Percentiles rank a stretch among this genome's conserved stretches.
phyloP scores from a whole-genome alignment of 1,140 invertebrate species.

The Scaptomyza pallida region DNA sequence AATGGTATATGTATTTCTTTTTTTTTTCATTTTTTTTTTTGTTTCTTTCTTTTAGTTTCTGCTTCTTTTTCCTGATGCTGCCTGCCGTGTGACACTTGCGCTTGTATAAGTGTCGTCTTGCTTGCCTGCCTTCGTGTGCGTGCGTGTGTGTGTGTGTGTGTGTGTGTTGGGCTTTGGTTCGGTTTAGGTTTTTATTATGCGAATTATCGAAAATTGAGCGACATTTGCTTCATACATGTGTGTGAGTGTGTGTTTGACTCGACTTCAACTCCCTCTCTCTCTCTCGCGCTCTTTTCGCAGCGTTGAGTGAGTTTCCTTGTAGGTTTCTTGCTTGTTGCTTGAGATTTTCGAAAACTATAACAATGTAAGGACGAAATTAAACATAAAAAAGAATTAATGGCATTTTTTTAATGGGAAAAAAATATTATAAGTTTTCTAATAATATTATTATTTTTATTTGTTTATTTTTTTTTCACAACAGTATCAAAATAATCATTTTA shows the following conservation, averaged over 20 bases:
- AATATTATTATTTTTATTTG: too few relatives aligned
- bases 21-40: conserved; percentile 35
- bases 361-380: background rate
- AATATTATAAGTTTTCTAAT: too few relatives aligned
- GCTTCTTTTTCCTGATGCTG: conserved; percentile 41
- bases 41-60: conserved; percentile 16
- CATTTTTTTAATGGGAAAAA: background rate
- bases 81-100: conserved; percentile 68
- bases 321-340: background rate
- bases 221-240: conserved; percentile 12
- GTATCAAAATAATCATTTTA: too few relatives aligned
- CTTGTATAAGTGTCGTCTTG: conserved; percentile 32
- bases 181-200: conserved; percentile 75
- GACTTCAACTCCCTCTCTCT: conserved; percentile 6
- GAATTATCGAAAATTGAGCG: conserved; percentile 81
- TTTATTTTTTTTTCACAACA: too few relatives aligned
- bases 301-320: conserved; percentile 31
- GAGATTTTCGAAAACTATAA: background rate
- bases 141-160: conserved; percentile 33
- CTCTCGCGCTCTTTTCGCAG: background rate
- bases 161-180: conserved; percentile 39
- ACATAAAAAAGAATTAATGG: background rate
- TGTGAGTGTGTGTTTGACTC: conserved; percentile 17
- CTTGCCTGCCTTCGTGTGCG: conserved; percentile 9
- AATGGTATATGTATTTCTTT: conserved; percentile 54